phyloP scores from a whole-genome alignment of 2,888 invertebrate genomes.

The Physocephala rufipes region DNA sequence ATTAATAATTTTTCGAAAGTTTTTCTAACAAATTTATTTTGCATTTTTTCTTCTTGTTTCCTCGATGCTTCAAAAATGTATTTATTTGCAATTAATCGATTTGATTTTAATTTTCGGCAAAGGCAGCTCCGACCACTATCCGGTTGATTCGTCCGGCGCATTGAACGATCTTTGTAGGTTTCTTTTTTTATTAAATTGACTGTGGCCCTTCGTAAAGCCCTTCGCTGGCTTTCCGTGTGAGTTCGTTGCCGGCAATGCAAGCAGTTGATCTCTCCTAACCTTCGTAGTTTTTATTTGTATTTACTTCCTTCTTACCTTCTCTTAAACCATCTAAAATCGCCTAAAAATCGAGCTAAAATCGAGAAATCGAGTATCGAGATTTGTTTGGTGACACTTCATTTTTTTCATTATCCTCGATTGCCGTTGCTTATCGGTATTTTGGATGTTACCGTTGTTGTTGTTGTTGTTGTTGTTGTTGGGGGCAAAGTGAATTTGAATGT shows the following conservation, averaged over 20 bases:
- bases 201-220: not conserved
- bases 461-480: slow-evolving; percentile 7
- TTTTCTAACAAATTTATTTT: too few species aligned
- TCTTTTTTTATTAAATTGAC: too few species aligned
- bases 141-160: too few species aligned
- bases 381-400: slow-evolving; percentile 16
- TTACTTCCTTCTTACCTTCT: not conserved
- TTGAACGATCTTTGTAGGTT: too few species aligned
- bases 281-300: not conserved
- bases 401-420: not conserved
- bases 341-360: not conserved
- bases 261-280: not conserved
- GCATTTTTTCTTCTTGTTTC: too few species aligned
- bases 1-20: too few species aligned
- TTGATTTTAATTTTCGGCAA: too few species aligned
- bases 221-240: not conserved
- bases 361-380: slow-evolving; percentile 3
- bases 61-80: too few species aligned
- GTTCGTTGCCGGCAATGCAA: not conserved
- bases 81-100: too few species aligned
- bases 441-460: not conserved
- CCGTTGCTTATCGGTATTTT: not conserved
- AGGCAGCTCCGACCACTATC: too few species aligned
- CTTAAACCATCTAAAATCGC: not conserved
- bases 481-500: slow-evolving; percentile 3